phyloP scores from a whole-genome alignment of 2,797 vertebrate species.

The Intellagama lesueurii region DNA sequence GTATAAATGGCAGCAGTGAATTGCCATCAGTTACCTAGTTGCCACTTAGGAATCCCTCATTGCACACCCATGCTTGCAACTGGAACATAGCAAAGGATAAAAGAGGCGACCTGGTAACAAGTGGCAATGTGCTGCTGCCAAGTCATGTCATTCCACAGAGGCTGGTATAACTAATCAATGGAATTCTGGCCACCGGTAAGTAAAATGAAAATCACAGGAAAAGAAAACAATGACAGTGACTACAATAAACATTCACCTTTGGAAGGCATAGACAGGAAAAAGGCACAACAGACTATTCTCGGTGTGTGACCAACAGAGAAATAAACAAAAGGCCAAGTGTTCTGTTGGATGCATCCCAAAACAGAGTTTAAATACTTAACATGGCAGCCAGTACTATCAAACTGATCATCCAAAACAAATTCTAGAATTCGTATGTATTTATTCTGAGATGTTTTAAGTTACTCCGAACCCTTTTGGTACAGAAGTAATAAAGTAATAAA shows the following conservation, averaged over 20 bases:
- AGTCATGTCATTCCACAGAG: too few species aligned
- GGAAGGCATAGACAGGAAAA: background rate
- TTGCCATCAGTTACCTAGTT: too few species aligned
- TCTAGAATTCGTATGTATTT: background rate
- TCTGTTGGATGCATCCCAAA: background rate
- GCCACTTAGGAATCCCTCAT: too few species aligned
- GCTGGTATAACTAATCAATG: too few species aligned
- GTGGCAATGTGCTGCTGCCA: too few species aligned
- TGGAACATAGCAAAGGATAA: too few species aligned
- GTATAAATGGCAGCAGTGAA: too few species aligned
- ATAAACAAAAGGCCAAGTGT: background rate
- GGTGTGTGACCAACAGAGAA: background rate
- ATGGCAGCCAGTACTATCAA: background rate
- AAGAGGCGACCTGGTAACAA: too few species aligned
- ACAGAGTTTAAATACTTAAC: background rate
- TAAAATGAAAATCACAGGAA: background rate
- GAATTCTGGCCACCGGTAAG: background rate
- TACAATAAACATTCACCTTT: background rate
- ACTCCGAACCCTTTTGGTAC: background rate
- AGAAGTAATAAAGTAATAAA: slow-evolving; percentile 10
- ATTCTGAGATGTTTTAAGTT: background rate
- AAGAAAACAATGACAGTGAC: background rate
- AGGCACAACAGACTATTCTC: background rate
- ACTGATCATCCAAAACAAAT: background rate
- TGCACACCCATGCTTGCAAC: too few species aligned